A percentile compares a stretch with the other conserved stretches of the same genome.
Evolutionary conservation across 2,113 vertebrate genomes (phyloP).

Genomic region (Sakesphorus luctuosus): DNA sequence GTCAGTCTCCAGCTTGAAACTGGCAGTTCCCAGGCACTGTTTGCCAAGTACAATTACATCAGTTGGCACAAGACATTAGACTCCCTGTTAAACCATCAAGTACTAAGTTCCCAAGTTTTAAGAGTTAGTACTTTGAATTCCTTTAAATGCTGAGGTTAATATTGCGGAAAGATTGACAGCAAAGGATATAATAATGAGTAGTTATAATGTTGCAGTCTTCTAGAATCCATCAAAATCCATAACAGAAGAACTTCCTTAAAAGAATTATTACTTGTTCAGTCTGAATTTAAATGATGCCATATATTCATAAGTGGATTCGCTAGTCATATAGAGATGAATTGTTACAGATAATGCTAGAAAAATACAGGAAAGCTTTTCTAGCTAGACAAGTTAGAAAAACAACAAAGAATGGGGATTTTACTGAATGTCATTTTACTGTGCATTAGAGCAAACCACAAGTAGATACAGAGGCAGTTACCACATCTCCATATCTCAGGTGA

Average conservation of each 20-base stretch:
- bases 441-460: neutral
- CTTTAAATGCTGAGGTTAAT: neutral
- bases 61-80: neutral
- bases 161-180: neutral
- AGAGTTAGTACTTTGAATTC: neutral
- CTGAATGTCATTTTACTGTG: neutral
- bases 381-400: neutral
- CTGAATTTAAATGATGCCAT: neutral
- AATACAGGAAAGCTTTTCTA: neutral
- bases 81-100: neutral
- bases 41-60: neutral
- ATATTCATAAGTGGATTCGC: neutral
- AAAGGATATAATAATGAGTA: neutral
- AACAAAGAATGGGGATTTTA: neutral
- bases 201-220: neutral
- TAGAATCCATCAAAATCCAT: neutral
- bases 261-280: neutral
- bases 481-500: neutral
- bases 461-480: fast-evolving
- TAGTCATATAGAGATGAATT: neutral
- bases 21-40: neutral
- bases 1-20: neutral
- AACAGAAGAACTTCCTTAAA: neutral
- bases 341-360: neutral
- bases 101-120: neutral